Conservation (phyloP, 2,113 vertebrate genomes). For the Spilogale gracilis region DNA sequence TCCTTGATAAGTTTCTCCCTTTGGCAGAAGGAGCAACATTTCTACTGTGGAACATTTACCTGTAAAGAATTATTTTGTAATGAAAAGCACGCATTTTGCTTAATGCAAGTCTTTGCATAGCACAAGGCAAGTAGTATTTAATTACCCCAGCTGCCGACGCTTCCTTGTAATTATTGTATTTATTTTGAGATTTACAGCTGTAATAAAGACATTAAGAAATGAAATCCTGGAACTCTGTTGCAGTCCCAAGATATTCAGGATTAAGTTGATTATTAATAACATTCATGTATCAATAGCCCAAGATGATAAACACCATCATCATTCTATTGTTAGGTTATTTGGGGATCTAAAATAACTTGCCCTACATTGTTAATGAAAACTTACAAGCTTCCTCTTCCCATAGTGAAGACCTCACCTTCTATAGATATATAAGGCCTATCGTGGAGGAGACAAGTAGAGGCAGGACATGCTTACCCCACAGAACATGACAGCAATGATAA, state of each 20-base stretch:
- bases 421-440: background rate
- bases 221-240: constrained; percentile 41
- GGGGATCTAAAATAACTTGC: constrained; percentile 25
- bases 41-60: background rate
- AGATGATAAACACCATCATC: constrained; percentile 21
- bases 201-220: constrained; percentile 40
- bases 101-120: constrained; percentile 4
- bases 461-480: background rate
- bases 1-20: background rate
- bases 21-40: background rate
- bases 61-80: constrained; percentile 12
- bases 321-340: background rate
- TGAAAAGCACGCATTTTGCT: constrained; percentile 19
- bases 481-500: background rate
- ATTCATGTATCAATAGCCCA: background rate
- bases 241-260: background rate
- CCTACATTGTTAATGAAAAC: background rate
- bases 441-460: background rate
- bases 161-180: constrained; percentile 54
- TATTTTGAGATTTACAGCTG: constrained; percentile 63
- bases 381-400: background rate
- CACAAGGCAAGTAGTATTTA: constrained; percentile 59
- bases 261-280: constrained; percentile 48
- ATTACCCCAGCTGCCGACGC: constrained; percentile 48
- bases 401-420: background rate